Percentiles rank a stretch among this genome's conserved stretches.
Conservation (phyloP, 1,140 invertebrate genomes). For the Gryon sp. region DNA sequence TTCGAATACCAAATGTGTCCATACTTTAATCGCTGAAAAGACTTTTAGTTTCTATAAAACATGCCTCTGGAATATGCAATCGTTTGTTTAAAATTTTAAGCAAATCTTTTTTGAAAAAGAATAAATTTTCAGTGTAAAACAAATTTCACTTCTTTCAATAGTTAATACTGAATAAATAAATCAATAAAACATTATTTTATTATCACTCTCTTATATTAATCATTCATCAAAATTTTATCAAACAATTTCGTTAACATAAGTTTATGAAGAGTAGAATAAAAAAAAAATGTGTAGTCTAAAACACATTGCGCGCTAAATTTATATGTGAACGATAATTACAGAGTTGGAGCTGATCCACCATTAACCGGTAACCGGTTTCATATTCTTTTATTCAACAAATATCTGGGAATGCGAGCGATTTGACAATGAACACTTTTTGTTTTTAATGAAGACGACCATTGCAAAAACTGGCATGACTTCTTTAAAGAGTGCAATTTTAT, state of each 20-base stretch:
- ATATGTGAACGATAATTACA: constrained; percentile 37
- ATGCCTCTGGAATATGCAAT: no score
- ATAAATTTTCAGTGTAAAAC: no score
- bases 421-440: constrained; percentile 50
- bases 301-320: constrained; percentile 11
- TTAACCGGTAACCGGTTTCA: constrained; percentile 50
- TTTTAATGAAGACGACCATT: constrained; percentile 23
- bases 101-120: no score
- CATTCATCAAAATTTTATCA: no score
- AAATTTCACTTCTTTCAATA: not conserved
- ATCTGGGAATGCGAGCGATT: constrained; percentile 47
- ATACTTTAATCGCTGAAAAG: no score
- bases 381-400: constrained; percentile 52
- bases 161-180: not conserved
- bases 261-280: no score
- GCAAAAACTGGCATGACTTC: constrained; percentile 49
- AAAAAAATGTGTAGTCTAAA: constrained; percentile 34
- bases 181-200: no score
- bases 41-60: no score
- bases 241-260: no score
- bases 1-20: no score
- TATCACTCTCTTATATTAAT: no score
- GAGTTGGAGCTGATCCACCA: constrained; percentile 39
- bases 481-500: constrained; percentile 26
- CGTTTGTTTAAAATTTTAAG: no score